Evolutionary conservation across 1,140 invertebrate genomes (phyloP).

Genomic region (Popillia japonica): DNA sequence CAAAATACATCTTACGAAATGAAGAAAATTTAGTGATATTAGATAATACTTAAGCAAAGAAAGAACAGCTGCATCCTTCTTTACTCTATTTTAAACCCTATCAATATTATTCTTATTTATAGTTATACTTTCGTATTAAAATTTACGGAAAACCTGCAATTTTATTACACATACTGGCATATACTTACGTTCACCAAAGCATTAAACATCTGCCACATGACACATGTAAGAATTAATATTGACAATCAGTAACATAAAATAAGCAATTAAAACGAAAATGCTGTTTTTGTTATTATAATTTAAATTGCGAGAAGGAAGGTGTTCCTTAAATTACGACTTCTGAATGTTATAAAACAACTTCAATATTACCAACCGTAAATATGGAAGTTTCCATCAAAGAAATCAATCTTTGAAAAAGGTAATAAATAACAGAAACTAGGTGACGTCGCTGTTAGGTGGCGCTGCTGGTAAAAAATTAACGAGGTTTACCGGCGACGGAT

Average conservation of each 20-base stretch:
- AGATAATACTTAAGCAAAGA: background rate
- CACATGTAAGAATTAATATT: slow-evolving; percentile 13
- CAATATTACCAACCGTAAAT: background rate
- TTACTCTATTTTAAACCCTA: background rate
- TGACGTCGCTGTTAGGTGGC: background rate
- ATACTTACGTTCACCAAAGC: background rate
- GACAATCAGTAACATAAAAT: slow-evolving; percentile 13
- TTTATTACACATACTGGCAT: slow-evolving; percentile 14
- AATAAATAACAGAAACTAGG: background rate
- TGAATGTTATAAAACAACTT: background rate
- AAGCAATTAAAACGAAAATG: slow-evolving; percentile 27
- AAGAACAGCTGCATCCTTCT: background rate
- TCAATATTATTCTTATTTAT: slow-evolving; percentile 1
- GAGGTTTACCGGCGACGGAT: slow-evolving; percentile 21
- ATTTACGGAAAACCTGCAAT: slow-evolving; percentile 24
- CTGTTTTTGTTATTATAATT: background rate
- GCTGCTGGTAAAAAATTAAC: slow-evolving; percentile 16
- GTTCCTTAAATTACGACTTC: slow-evolving; percentile 16
- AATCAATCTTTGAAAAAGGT: slow-evolving; percentile 7
- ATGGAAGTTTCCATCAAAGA: slow-evolving; percentile 2
- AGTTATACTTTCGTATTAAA: background rate
- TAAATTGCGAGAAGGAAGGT: slow-evolving; percentile 4
- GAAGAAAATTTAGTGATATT: background rate
- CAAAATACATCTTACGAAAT: background rate
- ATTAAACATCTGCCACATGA: slow-evolving; percentile 13